Base-by-base conservation (phyloP, 2,797 vertebrate genomes). In the Galago senegalensis region DNA sequence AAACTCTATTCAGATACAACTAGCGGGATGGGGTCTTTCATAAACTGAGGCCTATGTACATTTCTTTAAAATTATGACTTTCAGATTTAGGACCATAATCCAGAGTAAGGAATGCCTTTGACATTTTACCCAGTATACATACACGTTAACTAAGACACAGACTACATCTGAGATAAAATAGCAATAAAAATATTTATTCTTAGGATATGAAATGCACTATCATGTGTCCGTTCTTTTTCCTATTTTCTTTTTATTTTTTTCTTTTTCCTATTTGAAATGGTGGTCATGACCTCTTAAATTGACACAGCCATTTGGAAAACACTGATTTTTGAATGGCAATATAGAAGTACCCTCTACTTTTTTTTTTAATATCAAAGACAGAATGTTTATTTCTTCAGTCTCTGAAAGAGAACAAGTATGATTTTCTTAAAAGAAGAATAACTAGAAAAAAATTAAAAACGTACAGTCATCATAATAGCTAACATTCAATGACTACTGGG, bases 51-150 rank as follows among this genome's bases (percentile, higher is more conserved):
- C 1, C 56, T 3, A 60, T 3, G 31, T 27, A 11, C 17, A 34
- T 21, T 84, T 73, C 73, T 49, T 88, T 88, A 89, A 18, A 96
- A 93, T 79, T 82, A 58, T 58, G n/a, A n/a, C 65, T n/a, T 79
- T 80, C 34, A 49, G 10, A 43, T 8, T 70, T 79, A 79, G 83
- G 34, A 72, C 6, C 25, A n/a, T 37, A 65, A 34, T 34, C 21
- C 40, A 85, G 70, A 79, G 21, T 85, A 56, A 73, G 10, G 95
- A 63, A 80, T 31, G 8, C 10, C 76, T 49, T 94, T 95, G 75
- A 25, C 21, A 69, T 73, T 89, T 92, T 88, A 83, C 37, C 8
- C 3, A 58, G 17, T 9, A 43, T 37, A 73, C 1, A 83, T 17
- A n/a, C 21, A 69, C 5, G 27, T n/a, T 81, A 69, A 53, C 4